These are phyloP conservation scores for Shinisaurus crocodilurus DNA, from an alignment of 2,113 vertebrate species.

Conservation along the genomic window DNA sequence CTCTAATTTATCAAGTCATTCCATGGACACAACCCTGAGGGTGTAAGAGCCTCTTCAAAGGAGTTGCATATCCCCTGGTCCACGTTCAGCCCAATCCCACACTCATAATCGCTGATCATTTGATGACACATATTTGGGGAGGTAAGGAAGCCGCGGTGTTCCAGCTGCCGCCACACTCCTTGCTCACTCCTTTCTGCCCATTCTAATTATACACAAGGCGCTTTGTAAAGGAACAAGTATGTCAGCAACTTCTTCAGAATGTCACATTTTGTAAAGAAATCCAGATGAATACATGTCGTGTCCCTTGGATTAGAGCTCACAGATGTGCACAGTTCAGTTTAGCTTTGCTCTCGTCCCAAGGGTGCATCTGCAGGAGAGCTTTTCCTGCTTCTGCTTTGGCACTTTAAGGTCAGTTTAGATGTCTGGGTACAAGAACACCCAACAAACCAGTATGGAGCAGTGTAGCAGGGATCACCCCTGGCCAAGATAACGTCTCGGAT, in stretches of 20 bases:
- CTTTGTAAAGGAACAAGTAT: fast-evolving
- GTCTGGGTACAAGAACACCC: neutral
- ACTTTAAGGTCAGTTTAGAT: too few species aligned
- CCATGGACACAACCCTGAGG: neutral
- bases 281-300: fast-evolving
- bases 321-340: too few species aligned
- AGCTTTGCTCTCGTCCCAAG: too few species aligned
- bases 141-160: fast-evolving
- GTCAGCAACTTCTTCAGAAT: fast-evolving
- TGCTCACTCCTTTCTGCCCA: fast-evolving
- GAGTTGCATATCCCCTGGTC: fast-evolving
- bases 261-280: neutral
- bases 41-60: neutral
- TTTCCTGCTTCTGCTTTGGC: neutral
- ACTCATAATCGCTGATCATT: neutral
- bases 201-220: fast-evolving
- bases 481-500: neutral
- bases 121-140: fast-evolving
- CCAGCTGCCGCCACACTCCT: fast-evolving
- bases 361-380: neutral
- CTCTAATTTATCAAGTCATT: neutral
- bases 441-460: neutral
- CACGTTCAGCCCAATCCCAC: fast-evolving
- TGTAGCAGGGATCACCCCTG: neutral
- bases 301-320: neutral